phyloP scores from a whole-genome alignment of 2,113 vertebrate species.

The Cisticola juncidis region DNA sequence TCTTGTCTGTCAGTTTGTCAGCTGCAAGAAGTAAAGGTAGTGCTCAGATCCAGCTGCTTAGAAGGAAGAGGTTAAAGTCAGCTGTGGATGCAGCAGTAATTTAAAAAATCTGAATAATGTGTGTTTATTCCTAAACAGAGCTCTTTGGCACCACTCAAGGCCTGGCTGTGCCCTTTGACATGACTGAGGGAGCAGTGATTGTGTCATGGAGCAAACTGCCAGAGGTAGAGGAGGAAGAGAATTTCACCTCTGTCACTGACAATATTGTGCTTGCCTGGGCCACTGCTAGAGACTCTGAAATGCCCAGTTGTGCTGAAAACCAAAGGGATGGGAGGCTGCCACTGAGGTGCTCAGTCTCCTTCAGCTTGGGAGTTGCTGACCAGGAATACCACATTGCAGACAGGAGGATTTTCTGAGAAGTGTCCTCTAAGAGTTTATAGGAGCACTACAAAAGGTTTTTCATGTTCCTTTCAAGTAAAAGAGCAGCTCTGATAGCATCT shows the following conservation, averaged over 20 bases:
- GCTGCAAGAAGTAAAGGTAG: neutral
- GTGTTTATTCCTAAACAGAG: neutral
- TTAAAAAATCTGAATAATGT: neutral
- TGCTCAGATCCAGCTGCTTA: neutral
- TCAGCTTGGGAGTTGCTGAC: neutral
- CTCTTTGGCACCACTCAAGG: neutral
- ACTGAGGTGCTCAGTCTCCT: neutral
- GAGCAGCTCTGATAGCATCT: slow-evolving; percentile 18
- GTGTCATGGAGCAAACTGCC: neutral
- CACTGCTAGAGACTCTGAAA: neutral
- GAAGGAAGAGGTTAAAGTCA: neutral
- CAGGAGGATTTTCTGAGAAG: neutral
- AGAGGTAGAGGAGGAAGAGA: neutral
- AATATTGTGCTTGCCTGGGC: neutral
- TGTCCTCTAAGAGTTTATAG: neutral
- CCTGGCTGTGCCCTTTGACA: neutral
- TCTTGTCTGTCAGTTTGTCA: neutral
- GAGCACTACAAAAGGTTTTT: neutral
- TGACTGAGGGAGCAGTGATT: neutral
- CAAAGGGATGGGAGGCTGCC: neutral
- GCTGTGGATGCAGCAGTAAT: neutral
- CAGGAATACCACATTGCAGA: neutral
- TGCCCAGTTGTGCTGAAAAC: too few species aligned
- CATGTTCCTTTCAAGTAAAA: slow-evolving; percentile 27
- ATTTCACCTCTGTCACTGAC: neutral